Base-by-base conservation (phyloP, 2,888 invertebrate genomes). In the Pseudanteris insignis region DNA sequence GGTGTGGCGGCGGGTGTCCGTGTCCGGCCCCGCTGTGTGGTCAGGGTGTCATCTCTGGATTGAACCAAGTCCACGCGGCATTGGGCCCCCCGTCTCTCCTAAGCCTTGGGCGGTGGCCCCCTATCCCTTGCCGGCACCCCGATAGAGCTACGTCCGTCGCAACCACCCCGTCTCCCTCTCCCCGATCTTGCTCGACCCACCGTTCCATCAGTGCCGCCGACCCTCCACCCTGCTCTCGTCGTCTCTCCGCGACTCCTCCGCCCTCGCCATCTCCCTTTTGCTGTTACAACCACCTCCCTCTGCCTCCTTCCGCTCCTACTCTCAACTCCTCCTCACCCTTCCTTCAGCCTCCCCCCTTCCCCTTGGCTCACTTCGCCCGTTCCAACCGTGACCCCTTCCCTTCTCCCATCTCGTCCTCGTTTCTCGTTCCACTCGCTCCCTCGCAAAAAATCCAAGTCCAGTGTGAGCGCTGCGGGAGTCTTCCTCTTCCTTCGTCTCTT, bases 401-500 rank as follows among this genome's bases (percentile, higher is more conserved):
- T 54, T 9, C 14, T 54, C 53, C 64, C 67, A 67, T 6, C 53
- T 63, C 67, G 68, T 6, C 4, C 4, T 6, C 6, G 6, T 67
- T 69, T 62, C 71, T 71, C 70, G 61, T 69, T 70, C 70, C 70
- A 70, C 24, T 40, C 64, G 67, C 68, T 65, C 66, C 69, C 68
- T 65, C 65, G 68, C 67, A 72, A 73, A 73, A 73, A 73, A 74
- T 54, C 69, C 74, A 67, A 75, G 76, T 77, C 78, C 78, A 75
- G 77, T 71, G 72, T 73, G 74, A 73, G 73, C 75, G 75, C 74
- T 70, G 73, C 73, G 73, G 73, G 74, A 71, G 71, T 69, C 71
- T 72, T 71, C 70, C 70, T 44, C 29, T 41, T 47, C 59, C 60
- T 71, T 72, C 71, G 67, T 64, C 67, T 66, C 70, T 70, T 69